Base-by-base conservation (phyloP, 2,888 invertebrate genomes). In the Zygogramma bicolorata region DNA sequence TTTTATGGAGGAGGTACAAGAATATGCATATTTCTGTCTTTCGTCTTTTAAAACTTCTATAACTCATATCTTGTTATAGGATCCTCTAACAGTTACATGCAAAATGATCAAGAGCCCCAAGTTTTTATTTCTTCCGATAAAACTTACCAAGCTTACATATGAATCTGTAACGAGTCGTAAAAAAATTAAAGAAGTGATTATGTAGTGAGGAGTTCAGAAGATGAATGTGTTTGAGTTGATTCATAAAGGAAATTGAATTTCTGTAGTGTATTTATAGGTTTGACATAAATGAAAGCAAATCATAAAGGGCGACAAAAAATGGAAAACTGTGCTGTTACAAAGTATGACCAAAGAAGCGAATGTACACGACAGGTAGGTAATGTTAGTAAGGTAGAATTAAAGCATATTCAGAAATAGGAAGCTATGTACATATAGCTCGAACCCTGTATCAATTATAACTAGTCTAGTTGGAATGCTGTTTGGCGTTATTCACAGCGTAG, bases 391-490 rank as follows among this genome's bases (percentile, higher is more conserved):
- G 22, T 53, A 25, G 22, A 5, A 46, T 8, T 40, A n/a, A 69
- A 65, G 59, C 59, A 67, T 49, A 63, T 76, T 79, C 79, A 81
- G 84, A 84, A 80, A 86, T 85, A 86, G 86, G 87, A 86, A 86
- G 86, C 86, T 84, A 86, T 86, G 85, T 86, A 86, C 85, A 86
- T 74, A 68, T 76, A 85, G 82, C 83, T 82, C 84, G 85, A 86
- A 83, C 85, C 84, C 83, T 77, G 74, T 85, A 84, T 85, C 84
- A 82, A 83, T 86, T 84, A 81, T 82, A 86, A 85, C 78, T 80
- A 79, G 85, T 81, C 86, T 85, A 83, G 68, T 79, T 80, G 82
- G 81, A 71, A 70, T 70, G 74, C 61, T 71, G 8, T 34, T 75
- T 27, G 68, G 46, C 70, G 68, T 75, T 70, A 60, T 34, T 59